Conservation (phyloP, 2,888 invertebrate genomes). For the Junonia oenone region DNA sequence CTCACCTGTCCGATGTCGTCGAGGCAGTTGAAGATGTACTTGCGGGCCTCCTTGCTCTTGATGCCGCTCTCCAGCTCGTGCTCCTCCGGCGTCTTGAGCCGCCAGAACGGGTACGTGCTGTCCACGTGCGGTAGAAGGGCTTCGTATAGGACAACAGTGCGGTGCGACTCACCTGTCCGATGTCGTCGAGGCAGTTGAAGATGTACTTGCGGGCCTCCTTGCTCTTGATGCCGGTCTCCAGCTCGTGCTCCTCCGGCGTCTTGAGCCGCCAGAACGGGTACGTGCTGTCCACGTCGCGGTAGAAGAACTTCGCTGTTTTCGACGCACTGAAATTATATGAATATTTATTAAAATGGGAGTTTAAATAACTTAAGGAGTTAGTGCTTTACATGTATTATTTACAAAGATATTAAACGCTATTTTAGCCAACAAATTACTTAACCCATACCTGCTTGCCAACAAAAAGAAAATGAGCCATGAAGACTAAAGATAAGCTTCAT, state of each 20-base stretch:
- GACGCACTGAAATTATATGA: slow-evolving; percentile 88
- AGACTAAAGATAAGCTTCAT: too few relatives aligned
- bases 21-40: slow-evolving; percentile 99
- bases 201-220: slow-evolving; percentile 99
- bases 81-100: slow-evolving; percentile 96
- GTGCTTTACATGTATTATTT: too few relatives aligned
- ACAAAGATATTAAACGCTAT: too few relatives aligned
- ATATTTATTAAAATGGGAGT: too few relatives aligned
- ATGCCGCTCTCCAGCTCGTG: slow-evolving; percentile 98
- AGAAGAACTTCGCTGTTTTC: slow-evolving; percentile 99
- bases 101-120: slow-evolving; percentile 92
- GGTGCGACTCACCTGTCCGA: slow-evolving; percentile 90
- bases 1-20: slow-evolving; percentile 98
- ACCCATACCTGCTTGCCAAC: too few relatives aligned
- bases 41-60: slow-evolving; percentile 99
- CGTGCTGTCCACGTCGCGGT: slow-evolving; percentile 95
- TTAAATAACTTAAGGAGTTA: too few relatives aligned
- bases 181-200: slow-evolving; percentile 99
- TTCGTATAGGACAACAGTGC: slow-evolving; percentile 74
- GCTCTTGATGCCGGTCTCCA: slow-evolving; percentile 97
- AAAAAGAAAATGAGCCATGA: too few relatives aligned
- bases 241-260: slow-evolving; percentile 99
- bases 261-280: slow-evolving; percentile 92
- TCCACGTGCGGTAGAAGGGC: slow-evolving; percentile 98
- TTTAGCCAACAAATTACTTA: too few relatives aligned